phyloP scores from a whole-genome alignment of 1,140 invertebrate genomes.

The Dysdera silvatica region DNA sequence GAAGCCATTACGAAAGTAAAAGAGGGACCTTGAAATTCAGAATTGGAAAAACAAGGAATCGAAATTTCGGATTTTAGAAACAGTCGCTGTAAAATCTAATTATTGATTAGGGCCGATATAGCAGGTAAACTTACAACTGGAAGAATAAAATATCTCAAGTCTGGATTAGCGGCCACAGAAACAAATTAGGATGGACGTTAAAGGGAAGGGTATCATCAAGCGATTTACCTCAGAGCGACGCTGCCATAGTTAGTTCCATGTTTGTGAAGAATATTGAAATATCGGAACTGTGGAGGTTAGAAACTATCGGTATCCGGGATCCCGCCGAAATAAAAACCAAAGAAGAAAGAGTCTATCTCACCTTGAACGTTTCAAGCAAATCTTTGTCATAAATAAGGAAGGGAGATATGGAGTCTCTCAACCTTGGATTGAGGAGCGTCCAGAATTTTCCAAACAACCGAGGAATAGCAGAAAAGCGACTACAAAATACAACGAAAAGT shows the following conservation, averaged over 20 bases:
- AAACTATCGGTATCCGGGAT: not conserved
- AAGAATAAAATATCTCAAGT: not conserved
- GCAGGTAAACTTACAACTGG: slow-evolving; percentile 1
- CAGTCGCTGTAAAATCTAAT: not conserved
- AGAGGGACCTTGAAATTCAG: not conserved
- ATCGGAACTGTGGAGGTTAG: not conserved
- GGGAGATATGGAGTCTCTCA: too few species aligned
- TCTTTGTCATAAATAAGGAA: too few species aligned
- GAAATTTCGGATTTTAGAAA: not conserved
- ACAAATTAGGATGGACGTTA: slow-evolving; percentile 10
- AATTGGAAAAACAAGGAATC: slow-evolving; percentile 1
- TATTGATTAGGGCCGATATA: not conserved
- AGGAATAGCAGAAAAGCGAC: too few species aligned
- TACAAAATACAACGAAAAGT: too few species aligned
- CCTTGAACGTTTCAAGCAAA: too few species aligned
- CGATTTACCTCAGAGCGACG: not conserved
- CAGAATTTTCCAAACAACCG: too few species aligned
- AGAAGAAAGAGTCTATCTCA: not conserved
- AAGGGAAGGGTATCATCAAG: not conserved
- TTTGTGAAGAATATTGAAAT: not conserved
- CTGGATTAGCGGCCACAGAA: not conserved
- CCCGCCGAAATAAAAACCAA: too few species aligned
- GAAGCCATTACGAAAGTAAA: not conserved
- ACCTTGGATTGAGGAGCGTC: too few species aligned
- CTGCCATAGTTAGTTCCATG: not conserved